Conservation (phyloP, 92 coral and sea anemone genomes). For the Umimayanthus kanabou region DNA sequence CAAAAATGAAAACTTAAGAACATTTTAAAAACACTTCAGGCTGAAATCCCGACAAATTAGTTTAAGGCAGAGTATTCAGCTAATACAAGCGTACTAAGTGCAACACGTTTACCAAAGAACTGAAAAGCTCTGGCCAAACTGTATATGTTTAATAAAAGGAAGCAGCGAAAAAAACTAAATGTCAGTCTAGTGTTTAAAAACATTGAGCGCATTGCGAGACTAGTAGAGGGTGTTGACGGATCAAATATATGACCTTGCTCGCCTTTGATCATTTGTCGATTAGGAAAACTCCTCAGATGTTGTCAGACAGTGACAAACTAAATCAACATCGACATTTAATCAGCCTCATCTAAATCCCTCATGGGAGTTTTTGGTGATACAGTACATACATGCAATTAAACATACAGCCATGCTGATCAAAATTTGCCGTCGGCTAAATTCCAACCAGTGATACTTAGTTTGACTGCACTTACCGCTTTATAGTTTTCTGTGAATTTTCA, state of each 20-base stretch:
- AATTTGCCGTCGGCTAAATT: conserved; percentile 19
- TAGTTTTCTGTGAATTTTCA: conserved; percentile 18
- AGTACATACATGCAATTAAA: background rate
- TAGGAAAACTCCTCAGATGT: background rate
- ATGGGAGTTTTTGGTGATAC: background rate
- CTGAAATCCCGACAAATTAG: too few species aligned
- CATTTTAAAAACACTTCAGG: too few species aligned
- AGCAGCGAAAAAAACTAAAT: too few species aligned
- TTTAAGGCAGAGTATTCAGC: too few species aligned
- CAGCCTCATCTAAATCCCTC: background rate
- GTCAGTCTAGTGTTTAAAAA: background rate
- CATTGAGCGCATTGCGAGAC: background rate
- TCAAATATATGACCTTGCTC: background rate
- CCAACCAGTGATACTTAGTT: background rate
- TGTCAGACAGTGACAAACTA: background rate
- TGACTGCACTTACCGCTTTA: background rate
- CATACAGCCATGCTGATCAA: background rate
- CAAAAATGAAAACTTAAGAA: too few species aligned
- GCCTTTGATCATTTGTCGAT: background rate
- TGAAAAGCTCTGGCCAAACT: too few species aligned
- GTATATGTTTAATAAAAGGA: too few species aligned
- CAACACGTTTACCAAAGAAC: too few species aligned
- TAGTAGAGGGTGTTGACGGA: background rate
- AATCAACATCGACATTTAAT: background rate
- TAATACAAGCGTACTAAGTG: too few species aligned